phyloP scores from a whole-genome alignment of 35 echinoderm and acorn worm species.

The Stichopus chloronotus region DNA sequence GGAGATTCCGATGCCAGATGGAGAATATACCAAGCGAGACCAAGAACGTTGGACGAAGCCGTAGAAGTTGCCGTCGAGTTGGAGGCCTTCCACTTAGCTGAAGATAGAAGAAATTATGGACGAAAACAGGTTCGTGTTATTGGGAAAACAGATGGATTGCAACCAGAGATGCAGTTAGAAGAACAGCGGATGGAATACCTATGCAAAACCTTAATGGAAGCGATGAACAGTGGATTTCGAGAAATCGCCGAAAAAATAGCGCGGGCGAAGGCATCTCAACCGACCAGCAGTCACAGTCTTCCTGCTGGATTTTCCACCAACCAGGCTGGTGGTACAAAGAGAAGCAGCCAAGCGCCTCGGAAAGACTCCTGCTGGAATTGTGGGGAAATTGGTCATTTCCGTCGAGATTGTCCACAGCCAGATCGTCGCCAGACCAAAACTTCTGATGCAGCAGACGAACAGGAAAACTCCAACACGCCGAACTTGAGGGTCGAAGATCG shows the following conservation, averaged over 20 bases:
- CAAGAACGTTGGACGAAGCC: neutral
- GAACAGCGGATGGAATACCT: too few relatives aligned
- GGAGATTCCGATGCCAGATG: neutral
- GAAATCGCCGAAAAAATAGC: too few relatives aligned
- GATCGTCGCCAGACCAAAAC: neutral
- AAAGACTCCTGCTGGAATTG: slow-evolving; percentile 1
- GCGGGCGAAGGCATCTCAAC: too few relatives aligned
- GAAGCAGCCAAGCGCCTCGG: too few relatives aligned
- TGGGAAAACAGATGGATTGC: too few relatives aligned
- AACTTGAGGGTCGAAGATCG: slow-evolving; percentile 37
- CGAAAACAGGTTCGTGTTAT: too few relatives aligned
- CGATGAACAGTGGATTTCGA: too few relatives aligned
- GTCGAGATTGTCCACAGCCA: neutral
- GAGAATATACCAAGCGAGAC: slow-evolving; percentile 31
- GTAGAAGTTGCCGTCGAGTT: slow-evolving; percentile 9
- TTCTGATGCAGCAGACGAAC: neutral
- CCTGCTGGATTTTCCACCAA: too few relatives aligned
- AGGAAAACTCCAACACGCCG: slow-evolving; percentile 57
- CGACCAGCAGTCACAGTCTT: too few relatives aligned
- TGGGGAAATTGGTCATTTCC: slow-evolving; percentile 20
- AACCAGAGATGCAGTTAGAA: too few relatives aligned
- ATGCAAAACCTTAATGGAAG: too few relatives aligned
- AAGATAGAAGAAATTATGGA: neutral
- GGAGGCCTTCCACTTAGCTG: slow-evolving; percentile 2
- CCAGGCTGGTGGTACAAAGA: too few relatives aligned